Percentiles rank a stretch among this genome's conserved stretches.
Evolutionary conservation across 2,797 vertebrate species (phyloP).

Genomic region (Labeo calbasu): DNA sequence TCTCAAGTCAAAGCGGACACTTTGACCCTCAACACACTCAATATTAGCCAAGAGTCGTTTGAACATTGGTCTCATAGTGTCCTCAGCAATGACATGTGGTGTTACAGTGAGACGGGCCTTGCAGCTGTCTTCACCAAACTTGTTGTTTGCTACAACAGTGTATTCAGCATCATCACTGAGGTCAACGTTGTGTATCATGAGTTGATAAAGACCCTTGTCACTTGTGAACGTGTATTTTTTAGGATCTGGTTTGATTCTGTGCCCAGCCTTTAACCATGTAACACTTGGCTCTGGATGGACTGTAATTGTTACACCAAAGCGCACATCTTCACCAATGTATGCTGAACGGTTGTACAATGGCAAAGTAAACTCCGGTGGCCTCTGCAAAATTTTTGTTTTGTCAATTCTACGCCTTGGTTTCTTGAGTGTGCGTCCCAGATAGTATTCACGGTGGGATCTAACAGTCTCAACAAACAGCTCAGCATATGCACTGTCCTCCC

Average conservation of each 20-base stretch:
- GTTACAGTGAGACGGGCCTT: slow-evolving; percentile 91
- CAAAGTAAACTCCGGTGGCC: slow-evolving; percentile 95
- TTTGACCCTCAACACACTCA: slow-evolving; percentile 93
- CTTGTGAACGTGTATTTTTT: slow-evolving; percentile 93
- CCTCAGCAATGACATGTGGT: slow-evolving; percentile 86
- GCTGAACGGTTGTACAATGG: slow-evolving; percentile 92
- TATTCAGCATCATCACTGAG: slow-evolving; percentile 92
- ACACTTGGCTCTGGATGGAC: slow-evolving; percentile 97
- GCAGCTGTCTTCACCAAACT: slow-evolving; percentile 96
- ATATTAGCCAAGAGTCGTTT: slow-evolving; percentile 94
- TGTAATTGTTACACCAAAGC: slow-evolving; percentile 97
- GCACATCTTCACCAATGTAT: slow-evolving; percentile 94
- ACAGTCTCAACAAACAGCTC: slow-evolving; percentile 95
- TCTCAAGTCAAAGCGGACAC: slow-evolving; percentile 91
- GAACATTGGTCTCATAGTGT: slow-evolving; percentile 96
- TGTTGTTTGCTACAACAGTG: slow-evolving; percentile 92
- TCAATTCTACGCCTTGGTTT: slow-evolving; percentile 91
- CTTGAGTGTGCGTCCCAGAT: slow-evolving; percentile 86
- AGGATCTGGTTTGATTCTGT: slow-evolving; percentile 92
- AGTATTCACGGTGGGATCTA: slow-evolving; percentile 90
- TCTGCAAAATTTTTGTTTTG: slow-evolving; percentile 87
- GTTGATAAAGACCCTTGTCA: slow-evolving; percentile 97
- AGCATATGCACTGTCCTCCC: slow-evolving; percentile 92
- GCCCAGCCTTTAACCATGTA: slow-evolving; percentile 95
- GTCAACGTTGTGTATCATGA: slow-evolving; percentile 90